Evolutionary conservation across 30 jellyfish, hydroid and myxozoan species (phyloP).

Genomic region (Hydra vulgaris): DNA sequence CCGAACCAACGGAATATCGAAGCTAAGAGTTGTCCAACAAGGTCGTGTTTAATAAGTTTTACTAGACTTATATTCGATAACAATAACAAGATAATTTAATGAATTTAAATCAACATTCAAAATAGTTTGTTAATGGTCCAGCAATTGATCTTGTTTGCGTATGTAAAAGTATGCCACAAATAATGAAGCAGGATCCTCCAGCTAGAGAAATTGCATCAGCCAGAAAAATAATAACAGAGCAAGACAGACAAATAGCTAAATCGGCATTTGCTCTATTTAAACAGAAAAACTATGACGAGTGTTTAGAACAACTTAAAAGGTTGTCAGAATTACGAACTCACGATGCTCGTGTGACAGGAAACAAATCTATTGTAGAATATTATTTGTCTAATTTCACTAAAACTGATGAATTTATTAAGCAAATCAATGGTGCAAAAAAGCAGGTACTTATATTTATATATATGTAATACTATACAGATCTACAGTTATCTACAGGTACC

Average conservation of each 20-base stretch:
- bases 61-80: too few relatives aligned
- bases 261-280: constrained; percentile 50
- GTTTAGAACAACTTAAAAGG: constrained; percentile 39
- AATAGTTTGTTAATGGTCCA: too few relatives aligned
- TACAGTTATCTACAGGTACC: not conserved
- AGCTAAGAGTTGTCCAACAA: too few relatives aligned
- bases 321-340: constrained; percentile 56
- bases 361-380: constrained; percentile 65
- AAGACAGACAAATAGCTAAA: constrained; percentile 56
- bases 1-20: too few relatives aligned
- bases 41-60: too few relatives aligned
- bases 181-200: constrained; percentile 8
- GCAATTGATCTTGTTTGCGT: too few relatives aligned
- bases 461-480: not conserved
- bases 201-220: constrained; percentile 38
- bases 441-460: constrained; percentile 52
- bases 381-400: constrained; percentile 56
- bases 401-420: constrained; percentile 81
- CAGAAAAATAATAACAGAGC: constrained; percentile 40
- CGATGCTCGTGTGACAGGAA: constrained; percentile 64
- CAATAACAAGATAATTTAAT: too few relatives aligned
- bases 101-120: too few relatives aligned
- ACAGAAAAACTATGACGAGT: constrained; percentile 44
- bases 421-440: constrained; percentile 40
- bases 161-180: not conserved